A percentile compares a stretch with the other conserved stretches of the same genome.
Conservation (phyloP, 2,797 vertebrate species). For the Pogonophryne albipinna region DNA sequence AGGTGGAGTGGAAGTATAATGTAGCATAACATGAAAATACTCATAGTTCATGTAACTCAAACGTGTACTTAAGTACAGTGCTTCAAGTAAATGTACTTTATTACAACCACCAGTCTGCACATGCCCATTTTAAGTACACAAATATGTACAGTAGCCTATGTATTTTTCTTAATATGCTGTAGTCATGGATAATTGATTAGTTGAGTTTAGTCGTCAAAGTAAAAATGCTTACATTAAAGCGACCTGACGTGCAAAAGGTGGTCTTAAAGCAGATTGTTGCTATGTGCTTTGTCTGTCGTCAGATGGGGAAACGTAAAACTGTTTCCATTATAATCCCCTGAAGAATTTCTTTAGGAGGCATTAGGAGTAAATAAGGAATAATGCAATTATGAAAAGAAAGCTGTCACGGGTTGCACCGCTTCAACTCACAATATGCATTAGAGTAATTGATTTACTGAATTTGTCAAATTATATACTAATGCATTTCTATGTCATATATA, state of each 20-base stretch:
- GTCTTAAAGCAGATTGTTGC: background rate
- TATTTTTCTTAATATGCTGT: background rate
- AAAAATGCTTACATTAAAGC: background rate
- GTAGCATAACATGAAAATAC: too few species aligned
- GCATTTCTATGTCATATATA: background rate
- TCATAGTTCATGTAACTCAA: too few species aligned
- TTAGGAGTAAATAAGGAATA: constrained; percentile 1
- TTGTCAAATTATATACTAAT: background rate
- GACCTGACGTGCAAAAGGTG: background rate
- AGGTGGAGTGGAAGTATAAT: too few species aligned
- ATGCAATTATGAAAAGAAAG: background rate
- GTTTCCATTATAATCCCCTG: background rate
- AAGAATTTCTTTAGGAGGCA: background rate
- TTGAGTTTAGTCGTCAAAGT: background rate
- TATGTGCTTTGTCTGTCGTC: background rate
- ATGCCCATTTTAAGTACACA: background rate
- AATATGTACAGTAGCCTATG: background rate
- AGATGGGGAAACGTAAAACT: background rate
- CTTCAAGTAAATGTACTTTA: too few species aligned
- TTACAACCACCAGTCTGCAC: too few species aligned
- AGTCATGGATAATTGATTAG: background rate
- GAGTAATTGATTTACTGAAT: background rate
- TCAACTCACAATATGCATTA: background rate
- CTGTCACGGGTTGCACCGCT: background rate
- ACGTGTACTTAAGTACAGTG: too few species aligned